Base-by-base conservation (phyloP, 2,888 invertebrate genomes). In the Drosophila tripunctata region DNA sequence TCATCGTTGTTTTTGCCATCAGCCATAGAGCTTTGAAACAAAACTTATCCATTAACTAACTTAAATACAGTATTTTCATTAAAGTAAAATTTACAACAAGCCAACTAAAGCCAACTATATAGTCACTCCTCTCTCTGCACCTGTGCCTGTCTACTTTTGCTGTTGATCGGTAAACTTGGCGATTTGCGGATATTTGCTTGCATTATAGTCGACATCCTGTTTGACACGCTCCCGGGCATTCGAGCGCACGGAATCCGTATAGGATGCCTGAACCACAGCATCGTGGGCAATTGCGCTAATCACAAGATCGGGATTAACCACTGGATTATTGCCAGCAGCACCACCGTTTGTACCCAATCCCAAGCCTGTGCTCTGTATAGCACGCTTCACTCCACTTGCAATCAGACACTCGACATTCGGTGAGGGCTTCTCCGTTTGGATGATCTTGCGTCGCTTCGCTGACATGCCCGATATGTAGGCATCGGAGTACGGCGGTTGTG, bases 401-500 rank as follows among this genome's bases (percentile, higher is more conserved):
- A 92, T 79, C 7, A 91, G 71, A 15, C 89, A 76, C 60, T 85
- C 88, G 2, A 91, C 86, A 47, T 87, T 91, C 14, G 89, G 72
- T 33, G 90, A 56, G 17, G 91, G 85, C 69, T 91, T 92, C 48
- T 88, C 80, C 35, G 84, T 85, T 54, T 90, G 88, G 30, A 95
- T 92, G 69, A 97, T 93, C 90, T 96, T 96, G 70, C 98, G 95
- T 63, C 97, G 94, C 91, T 97, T 96, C 35, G 96, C 94, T 10
- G 98, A 97, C 95, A 98, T 95, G 8, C 97, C 96, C 6, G 95
- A 94, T 40, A 98, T 92, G 91, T 98, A 98, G 0, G 96, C 97
- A 92, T 98, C 98, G 88, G 98, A 98, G 90, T 95, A 95, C 22
- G 95, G 94, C 1, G 92, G 89, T 81, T 92, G 93, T 4, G 91